Base-by-base conservation (phyloP, 2,113 vertebrate genomes). In the Bufo gargarizans region DNA sequence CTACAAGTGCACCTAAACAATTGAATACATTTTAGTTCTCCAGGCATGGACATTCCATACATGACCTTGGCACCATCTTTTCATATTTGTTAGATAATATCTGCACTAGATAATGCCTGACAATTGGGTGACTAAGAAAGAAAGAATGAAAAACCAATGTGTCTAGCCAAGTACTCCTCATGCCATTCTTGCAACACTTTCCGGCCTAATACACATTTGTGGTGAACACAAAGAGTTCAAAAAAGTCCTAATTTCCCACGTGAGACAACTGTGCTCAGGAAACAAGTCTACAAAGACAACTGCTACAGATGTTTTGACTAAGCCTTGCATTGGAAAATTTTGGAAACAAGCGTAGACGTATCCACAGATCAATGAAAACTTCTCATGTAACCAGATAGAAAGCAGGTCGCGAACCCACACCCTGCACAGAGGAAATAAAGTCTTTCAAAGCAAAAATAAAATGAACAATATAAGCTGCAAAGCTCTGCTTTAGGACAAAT, bases 81-180 rank as follows among this genome's bases (percentile, higher is more conserved):
- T 84, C 80, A 88, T 83, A 77, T 77, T 71, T 77, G 87, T 83
- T 83, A 88, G 87, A 88, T 88, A 83, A 88, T 88, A 88, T 88
- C 80, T 65, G 58, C n/a, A 14, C 71, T 67, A 83, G 87, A 56
- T 88, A 83, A 84, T 65, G 71, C 49, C 80, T 88, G 80, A 77
- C 58, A 88, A 88, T 83, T 43, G 69, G 80, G 65, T 88, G 71
- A 88, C 67, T 88, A 88, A 88, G 76, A 72, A 84, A 77, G 58
- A 82, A 88, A 88, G 80, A 88, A 84, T 88, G 69, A 63, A 58
- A 83, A 77, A 45, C 56, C 80, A 88, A 76, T 77, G 80, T 88
- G 69, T 76, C 87, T 83, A 74, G 65, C 50, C 49, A 33, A 59
- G 63, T 81, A 20, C 22, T 83, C 63, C n/a, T 22, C 22, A 33